phyloP scores from a whole-genome alignment of 2,797 vertebrate genomes.

The Halcyon badia region DNA sequence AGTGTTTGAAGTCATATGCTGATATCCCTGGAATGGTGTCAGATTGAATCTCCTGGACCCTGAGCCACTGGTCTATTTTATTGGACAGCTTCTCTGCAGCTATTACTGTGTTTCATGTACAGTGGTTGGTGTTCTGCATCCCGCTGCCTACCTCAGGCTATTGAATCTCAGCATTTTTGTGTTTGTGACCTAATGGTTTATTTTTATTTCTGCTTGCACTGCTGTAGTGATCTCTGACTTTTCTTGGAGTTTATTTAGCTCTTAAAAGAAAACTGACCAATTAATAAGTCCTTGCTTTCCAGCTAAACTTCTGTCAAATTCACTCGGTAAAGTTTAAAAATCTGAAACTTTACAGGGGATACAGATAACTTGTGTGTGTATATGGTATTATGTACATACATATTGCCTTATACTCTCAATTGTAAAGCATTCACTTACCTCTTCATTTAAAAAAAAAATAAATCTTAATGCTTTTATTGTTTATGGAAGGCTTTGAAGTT shows the following conservation, averaged over 20 bases:
- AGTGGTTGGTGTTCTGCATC: neutral
- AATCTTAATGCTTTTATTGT: neutral
- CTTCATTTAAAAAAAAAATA: neutral
- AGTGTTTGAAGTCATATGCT: conserved; percentile 60
- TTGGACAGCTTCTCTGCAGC: conserved; percentile 47
- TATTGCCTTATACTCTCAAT: neutral
- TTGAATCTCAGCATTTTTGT: neutral
- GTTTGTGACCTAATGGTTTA: conserved; percentile 9
- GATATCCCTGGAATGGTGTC: conserved; percentile 72
- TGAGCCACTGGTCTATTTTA: conserved; percentile 45
- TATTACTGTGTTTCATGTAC: neutral
- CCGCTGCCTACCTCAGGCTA: neutral
- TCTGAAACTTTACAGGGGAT: neutral
- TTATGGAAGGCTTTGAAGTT: conserved; percentile 35
- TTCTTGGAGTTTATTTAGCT: neutral
- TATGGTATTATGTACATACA: no score
- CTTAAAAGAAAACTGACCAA: neutral
- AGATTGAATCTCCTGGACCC: conserved; percentile 44
- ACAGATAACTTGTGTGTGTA: neutral
- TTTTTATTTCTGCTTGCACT: conserved; percentile 17
- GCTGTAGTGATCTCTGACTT: neutral
- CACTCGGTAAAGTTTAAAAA: neutral
- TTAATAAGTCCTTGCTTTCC: neutral
- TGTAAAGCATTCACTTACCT: neutral
- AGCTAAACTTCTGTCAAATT: neutral